Conservation (phyloP, 2,797 vertebrate genomes). For the Peromyscus attwateri region DNA sequence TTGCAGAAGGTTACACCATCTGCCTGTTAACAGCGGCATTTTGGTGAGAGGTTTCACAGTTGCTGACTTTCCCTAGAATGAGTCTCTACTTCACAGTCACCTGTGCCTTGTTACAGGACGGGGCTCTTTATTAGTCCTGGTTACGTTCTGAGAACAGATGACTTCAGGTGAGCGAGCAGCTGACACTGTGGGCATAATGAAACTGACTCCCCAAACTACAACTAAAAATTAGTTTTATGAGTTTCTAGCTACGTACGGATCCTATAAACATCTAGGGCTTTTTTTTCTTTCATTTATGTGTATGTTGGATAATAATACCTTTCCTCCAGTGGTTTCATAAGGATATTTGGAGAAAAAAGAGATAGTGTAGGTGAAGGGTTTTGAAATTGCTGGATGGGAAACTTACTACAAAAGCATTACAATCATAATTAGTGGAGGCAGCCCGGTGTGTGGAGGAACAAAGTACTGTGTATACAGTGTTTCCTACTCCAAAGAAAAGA, state of each 20-base stretch:
- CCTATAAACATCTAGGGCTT: constrained; percentile 13
- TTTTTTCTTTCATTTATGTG: constrained; percentile 56
- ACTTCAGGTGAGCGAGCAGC: neutral
- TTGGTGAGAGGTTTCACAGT: neutral
- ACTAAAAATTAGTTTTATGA: constrained; percentile 63
- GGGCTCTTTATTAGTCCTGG: neutral
- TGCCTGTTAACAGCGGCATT: neutral
- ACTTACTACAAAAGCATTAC: constrained; percentile 54
- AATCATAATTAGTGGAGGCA: constrained; percentile 68
- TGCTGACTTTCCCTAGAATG: neutral
- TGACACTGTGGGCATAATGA: neutral
- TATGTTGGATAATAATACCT: constrained; percentile 62
- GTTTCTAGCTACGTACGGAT: constrained; percentile 8
- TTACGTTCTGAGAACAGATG: neutral
- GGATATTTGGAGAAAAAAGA: constrained; percentile 63
- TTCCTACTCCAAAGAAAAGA: constrained; percentile 70
- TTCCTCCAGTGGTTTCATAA: constrained; percentile 63
- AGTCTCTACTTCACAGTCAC: neutral
- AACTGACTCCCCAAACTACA: constrained; percentile 21
- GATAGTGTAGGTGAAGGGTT: constrained; percentile 64
- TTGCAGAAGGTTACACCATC: neutral
- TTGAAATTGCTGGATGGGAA: constrained; percentile 66
- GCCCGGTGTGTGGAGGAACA: constrained; percentile 51
- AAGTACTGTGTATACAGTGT: constrained; percentile 30
- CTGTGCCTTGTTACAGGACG: neutral